These are phyloP conservation scores for Trissonchulus sp. DNA, from an alignment of 2,888 invertebrate genomes.

Conservation along the genomic window DNA sequence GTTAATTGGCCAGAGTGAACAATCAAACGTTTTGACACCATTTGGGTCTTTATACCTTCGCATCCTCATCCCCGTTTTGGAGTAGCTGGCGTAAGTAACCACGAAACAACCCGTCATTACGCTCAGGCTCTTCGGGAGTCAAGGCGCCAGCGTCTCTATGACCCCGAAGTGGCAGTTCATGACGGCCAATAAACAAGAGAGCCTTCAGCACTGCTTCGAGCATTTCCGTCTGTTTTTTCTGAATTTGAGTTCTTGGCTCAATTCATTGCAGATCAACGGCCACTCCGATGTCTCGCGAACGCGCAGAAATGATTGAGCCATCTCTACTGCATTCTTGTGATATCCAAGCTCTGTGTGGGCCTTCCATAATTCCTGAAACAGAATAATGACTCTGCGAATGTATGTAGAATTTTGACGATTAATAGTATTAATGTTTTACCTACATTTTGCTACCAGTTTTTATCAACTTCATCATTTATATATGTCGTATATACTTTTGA, in stretches of 20 bases:
- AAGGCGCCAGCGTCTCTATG: neutral
- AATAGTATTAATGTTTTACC: too few relatives aligned
- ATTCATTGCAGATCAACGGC: neutral
- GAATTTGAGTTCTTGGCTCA: neutral
- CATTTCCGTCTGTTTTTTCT: neutral
- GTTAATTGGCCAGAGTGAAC: too few relatives aligned
- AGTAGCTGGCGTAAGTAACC: slow-evolving; percentile 4
- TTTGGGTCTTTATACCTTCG: neutral
- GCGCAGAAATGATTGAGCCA: neutral
- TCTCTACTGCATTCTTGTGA: neutral
- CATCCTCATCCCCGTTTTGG: slow-evolving; percentile 11
- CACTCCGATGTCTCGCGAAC: neutral
- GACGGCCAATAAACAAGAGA: slow-evolving; percentile 6
- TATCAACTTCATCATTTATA: too few relatives aligned
- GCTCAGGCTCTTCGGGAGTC: neutral
- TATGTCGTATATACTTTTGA: too few relatives aligned
- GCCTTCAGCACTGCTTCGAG: slow-evolving; percentile 13
- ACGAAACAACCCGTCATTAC: slow-evolving; percentile 23
- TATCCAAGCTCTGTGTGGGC: neutral
- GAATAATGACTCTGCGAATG: too few relatives aligned
- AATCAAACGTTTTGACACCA: too few relatives aligned
- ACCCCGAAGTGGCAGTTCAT: slow-evolving; percentile 20
- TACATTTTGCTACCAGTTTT: too few relatives aligned
- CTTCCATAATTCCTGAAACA: slow-evolving; percentile 20
- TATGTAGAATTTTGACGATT: too few relatives aligned